These are phyloP conservation scores for Syrrhaptes paradoxus DNA, from an alignment of 2,113 vertebrate genomes.

Conservation along the genomic window DNA sequence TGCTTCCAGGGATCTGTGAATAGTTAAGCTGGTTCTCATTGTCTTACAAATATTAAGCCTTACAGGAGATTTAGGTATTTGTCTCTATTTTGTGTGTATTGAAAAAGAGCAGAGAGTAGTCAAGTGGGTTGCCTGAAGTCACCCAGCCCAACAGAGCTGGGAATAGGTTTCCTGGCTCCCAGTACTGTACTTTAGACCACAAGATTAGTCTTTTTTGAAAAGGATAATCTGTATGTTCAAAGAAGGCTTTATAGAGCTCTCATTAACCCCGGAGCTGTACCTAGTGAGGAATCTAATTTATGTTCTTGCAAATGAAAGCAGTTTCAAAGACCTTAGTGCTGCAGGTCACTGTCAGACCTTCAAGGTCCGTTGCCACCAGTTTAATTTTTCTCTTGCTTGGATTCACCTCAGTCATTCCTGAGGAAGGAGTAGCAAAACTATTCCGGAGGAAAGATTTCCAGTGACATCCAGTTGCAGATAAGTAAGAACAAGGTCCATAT, in stretches of 20 bases:
- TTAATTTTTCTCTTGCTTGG: slow-evolving; percentile 60
- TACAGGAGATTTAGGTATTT: neutral
- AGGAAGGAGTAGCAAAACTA: neutral
- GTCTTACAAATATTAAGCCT: neutral
- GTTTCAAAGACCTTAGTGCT: slow-evolving; percentile 33
- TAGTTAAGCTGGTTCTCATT: neutral
- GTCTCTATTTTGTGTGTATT: neutral
- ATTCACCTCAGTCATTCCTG: neutral
- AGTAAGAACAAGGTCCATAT: neutral
- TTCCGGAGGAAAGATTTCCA: neutral
- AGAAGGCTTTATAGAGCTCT: slow-evolving; percentile 58
- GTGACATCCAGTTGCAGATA: neutral
- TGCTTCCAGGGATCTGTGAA: neutral
- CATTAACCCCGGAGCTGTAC: slow-evolving; percentile 34
- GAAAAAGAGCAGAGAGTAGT: neutral
- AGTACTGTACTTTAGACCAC: slow-evolving; percentile 48
- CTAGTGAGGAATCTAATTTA: slow-evolving; percentile 64
- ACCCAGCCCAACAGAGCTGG: slow-evolving; percentile 18
- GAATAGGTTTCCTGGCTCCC: slow-evolving; percentile 13
- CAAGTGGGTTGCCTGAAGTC: slow-evolving; percentile 5
- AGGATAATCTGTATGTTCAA: slow-evolving; percentile 57
- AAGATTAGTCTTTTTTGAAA: slow-evolving; percentile 52
- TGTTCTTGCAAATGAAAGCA: slow-evolving; percentile 60
- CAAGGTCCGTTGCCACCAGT: slow-evolving; percentile 56
- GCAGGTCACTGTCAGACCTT: slow-evolving; percentile 65